A percentile compares a stretch with the other conserved stretches of the same genome.
Conservation (phyloP, 1,140 invertebrate species). For the Micrasema minimum region DNA sequence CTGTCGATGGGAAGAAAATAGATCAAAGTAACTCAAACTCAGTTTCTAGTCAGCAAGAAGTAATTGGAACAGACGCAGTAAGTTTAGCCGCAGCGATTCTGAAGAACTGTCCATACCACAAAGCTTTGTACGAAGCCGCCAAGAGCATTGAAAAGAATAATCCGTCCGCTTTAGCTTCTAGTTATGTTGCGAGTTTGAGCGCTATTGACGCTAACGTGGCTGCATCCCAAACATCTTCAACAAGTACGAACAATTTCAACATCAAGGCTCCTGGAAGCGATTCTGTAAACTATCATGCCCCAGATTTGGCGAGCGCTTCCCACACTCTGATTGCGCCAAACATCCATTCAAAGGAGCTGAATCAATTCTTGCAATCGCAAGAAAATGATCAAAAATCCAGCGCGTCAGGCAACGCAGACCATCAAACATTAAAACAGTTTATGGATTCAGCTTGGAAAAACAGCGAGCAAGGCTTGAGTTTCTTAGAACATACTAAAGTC, state of each 20-base stretch:
- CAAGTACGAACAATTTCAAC: slow-evolving; percentile 44
- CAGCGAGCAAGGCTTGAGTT: slow-evolving; percentile 36
- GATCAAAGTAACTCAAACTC: slow-evolving; percentile 35
- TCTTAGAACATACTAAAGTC: slow-evolving; percentile 53
- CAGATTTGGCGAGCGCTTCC: slow-evolving; percentile 59
- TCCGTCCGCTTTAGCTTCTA: slow-evolving; percentile 60
- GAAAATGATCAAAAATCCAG: slow-evolving; percentile 49
- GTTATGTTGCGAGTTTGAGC: slow-evolving; percentile 61
- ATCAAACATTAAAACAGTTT: slow-evolving; percentile 53
- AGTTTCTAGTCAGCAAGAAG: not conserved
- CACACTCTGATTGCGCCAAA: slow-evolving; percentile 56
- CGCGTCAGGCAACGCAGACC: slow-evolving; percentile 58
- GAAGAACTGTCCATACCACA: slow-evolving; percentile 67
- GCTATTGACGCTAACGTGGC: slow-evolving; percentile 56
- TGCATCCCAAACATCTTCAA: slow-evolving; percentile 33
- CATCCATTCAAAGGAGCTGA: slow-evolving; percentile 42
- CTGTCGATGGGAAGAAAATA: slow-evolving; percentile 56
- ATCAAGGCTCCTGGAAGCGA: slow-evolving; percentile 56
- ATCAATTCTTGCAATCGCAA: slow-evolving; percentile 53
- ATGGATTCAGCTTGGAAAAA: slow-evolving; percentile 38
- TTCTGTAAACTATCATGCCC: slow-evolving; percentile 56
- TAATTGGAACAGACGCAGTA: slow-evolving; percentile 58
- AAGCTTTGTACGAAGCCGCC: slow-evolving; percentile 64
- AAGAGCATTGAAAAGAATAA: slow-evolving; percentile 57
- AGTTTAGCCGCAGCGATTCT: slow-evolving; percentile 64